These are phyloP conservation scores for Chaetodon trifasciatus DNA, from an alignment of 2,797 vertebrate genomes.

Conservation along the genomic window DNA sequence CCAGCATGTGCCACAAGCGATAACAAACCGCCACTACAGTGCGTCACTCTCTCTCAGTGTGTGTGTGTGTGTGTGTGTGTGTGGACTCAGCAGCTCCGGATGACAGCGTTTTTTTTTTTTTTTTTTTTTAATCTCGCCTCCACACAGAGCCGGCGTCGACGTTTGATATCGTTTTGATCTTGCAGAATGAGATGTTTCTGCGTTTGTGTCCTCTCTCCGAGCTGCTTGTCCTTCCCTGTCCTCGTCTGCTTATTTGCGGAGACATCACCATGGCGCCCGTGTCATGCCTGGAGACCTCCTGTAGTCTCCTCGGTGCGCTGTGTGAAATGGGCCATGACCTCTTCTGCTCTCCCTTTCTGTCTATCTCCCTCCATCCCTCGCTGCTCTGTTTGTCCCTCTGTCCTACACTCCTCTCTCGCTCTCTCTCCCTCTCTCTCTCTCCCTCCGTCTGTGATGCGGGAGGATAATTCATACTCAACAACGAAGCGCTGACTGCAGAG, in stretches of 20 bases:
- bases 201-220: not conserved
- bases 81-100: conserved; percentile 59
- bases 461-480: conserved; percentile 58
- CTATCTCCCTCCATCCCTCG: conserved; percentile 32
- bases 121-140: conserved; percentile 38
- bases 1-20: conserved; percentile 52
- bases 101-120: conserved; percentile 30
- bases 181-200: conserved; percentile 37
- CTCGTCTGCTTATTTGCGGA: conserved; percentile 50
- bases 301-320: conserved; percentile 45
- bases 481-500: conserved; percentile 61
- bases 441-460: conserved; percentile 31
- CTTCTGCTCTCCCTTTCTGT: conserved; percentile 2
- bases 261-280: conserved; percentile 24
- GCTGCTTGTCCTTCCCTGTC: conserved; percentile 42
- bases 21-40: conserved; percentile 6
- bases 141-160: not conserved
- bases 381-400: conserved; percentile 21
- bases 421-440: conserved; percentile 2
- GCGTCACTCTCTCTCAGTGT: not conserved
- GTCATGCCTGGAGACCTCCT: conserved; percentile 54
- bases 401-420: not conserved
- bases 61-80: not conserved
- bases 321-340: conserved; percentile 61
- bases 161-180: conserved; percentile 54